Evolutionary conservation across 2,888 invertebrate species (phyloP).

Genomic region (Thecocarcelia acutangulata): DNA sequence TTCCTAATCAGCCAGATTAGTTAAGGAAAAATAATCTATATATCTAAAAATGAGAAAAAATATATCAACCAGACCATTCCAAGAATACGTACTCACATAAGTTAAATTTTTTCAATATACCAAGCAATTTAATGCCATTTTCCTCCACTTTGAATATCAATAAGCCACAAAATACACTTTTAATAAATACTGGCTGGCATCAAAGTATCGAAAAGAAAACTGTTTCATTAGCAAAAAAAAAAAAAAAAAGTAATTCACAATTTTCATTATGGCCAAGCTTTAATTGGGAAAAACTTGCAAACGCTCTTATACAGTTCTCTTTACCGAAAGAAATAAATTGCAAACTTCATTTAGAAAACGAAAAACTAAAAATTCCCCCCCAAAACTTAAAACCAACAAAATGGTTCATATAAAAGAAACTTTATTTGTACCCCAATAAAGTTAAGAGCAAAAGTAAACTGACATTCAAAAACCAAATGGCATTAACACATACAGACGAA

Average conservation of each 20-base stretch:
- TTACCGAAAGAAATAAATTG: constrained; percentile 16
- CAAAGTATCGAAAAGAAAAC: constrained; percentile 4
- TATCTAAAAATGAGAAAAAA: no score
- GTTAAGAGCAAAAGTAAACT: constrained; percentile 58
- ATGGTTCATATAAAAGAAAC: constrained; percentile 35
- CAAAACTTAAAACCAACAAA: constrained; percentile 42
- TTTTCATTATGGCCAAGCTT: constrained; percentile 16
- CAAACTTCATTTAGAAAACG: constrained; percentile 55
- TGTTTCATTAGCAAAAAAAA: constrained; percentile 12
- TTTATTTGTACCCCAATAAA: constrained; percentile 24
- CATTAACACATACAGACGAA: not conserved
- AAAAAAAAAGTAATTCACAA: not conserved
- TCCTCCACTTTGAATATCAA: not conserved
- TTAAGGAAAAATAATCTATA: no score
- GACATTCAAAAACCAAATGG: constrained; percentile 48
- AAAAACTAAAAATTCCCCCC: not conserved
- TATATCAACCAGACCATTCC: not conserved
- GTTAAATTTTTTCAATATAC: constrained; percentile 42
- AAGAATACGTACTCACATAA: constrained; percentile 9
- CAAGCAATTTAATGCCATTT: constrained; percentile 11
- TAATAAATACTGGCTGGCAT: constrained; percentile 8
- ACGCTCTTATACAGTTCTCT: not conserved
- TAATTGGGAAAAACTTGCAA: not conserved
- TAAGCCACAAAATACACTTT: constrained; percentile 38
- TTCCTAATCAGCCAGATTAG: no score